phyloP scores from a whole-genome alignment of 2,888 invertebrate genomes.

The Agrotis segetum region DNA sequence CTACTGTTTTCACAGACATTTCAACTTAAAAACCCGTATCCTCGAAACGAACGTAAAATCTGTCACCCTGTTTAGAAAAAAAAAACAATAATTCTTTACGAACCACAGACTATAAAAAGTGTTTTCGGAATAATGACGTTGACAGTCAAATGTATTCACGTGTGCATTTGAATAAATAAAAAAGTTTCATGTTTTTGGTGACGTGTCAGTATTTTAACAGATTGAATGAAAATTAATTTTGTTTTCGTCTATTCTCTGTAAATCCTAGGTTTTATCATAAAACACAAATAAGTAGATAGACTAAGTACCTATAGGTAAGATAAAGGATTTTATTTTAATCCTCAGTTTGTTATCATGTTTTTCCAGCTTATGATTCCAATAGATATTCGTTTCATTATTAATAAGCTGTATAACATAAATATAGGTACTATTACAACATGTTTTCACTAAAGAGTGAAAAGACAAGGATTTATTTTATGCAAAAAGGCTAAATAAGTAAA shows the following conservation, averaged over 20 bases:
- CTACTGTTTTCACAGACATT: conserved; percentile 37
- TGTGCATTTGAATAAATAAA: conserved; percentile 69
- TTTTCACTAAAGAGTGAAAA: no score
- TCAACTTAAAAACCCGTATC: conserved; percentile 54
- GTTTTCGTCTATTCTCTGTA: conserved; percentile 6
- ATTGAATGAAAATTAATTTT: neutral
- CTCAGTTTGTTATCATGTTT: neutral
- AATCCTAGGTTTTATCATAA: neutral
- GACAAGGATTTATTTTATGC: no score
- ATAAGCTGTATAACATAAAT: neutral
- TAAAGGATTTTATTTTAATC: neutral
- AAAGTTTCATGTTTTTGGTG: conserved; percentile 14
- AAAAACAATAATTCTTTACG: conserved; percentile 44
- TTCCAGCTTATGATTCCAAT: neutral
- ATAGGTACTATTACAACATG: no score
- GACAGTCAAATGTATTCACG: conserved; percentile 25
- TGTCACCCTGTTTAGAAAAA: conserved; percentile 41
- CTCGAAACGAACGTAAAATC: conserved; percentile 25
- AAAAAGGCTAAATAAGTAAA: neutral
- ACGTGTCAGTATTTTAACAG: conserved; percentile 30
- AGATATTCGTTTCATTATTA: neutral
- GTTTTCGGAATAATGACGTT: conserved; percentile 42
- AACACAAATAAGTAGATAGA: neutral
- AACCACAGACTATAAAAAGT: conserved; percentile 49
- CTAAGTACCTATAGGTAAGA: no score